Evolutionary conservation across 2,113 vertebrate species (phyloP).

Genomic region (Accipiter virgatus): DNA sequence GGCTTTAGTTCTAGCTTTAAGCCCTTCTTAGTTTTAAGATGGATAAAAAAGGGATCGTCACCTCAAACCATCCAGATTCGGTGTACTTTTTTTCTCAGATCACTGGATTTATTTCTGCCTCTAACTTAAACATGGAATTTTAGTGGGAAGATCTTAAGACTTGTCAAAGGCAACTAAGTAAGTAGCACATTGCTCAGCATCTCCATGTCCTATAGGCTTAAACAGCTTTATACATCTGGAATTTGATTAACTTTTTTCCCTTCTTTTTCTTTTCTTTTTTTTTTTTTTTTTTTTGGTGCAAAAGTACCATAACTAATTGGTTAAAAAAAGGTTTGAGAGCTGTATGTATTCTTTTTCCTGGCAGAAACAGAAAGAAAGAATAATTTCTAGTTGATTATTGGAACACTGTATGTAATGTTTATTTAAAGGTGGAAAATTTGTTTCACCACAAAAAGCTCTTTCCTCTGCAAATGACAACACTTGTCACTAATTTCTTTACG

Average conservation of each 20-base stretch:
- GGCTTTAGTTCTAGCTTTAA: not conserved
- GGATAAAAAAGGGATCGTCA: not conserved
- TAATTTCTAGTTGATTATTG: not conserved
- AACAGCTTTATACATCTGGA: not conserved
- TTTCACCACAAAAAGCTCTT: not conserved
- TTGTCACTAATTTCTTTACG: not conserved
- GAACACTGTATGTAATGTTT: not conserved
- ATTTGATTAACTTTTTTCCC: not conserved
- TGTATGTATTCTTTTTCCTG: not conserved
- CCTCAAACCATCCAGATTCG: not conserved
- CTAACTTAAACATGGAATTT: not conserved
- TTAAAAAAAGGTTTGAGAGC: not conserved
- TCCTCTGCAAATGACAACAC: not conserved
- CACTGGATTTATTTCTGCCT: not conserved
- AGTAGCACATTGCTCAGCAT: not conserved
- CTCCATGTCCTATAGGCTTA: not conserved
- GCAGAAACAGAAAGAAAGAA: not conserved
- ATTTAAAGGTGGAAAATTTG: not conserved
- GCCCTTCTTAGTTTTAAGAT: not conserved
- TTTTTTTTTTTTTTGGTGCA: not conserved
- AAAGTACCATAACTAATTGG: not conserved
- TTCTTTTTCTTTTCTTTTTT: not conserved
- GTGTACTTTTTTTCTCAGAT: not conserved
- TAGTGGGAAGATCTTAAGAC: not conserved
- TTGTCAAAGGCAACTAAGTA: not conserved